Evolutionary conservation across 2,113 vertebrate genomes (phyloP).

Genomic region (Eulemur rufifrons): DNA sequence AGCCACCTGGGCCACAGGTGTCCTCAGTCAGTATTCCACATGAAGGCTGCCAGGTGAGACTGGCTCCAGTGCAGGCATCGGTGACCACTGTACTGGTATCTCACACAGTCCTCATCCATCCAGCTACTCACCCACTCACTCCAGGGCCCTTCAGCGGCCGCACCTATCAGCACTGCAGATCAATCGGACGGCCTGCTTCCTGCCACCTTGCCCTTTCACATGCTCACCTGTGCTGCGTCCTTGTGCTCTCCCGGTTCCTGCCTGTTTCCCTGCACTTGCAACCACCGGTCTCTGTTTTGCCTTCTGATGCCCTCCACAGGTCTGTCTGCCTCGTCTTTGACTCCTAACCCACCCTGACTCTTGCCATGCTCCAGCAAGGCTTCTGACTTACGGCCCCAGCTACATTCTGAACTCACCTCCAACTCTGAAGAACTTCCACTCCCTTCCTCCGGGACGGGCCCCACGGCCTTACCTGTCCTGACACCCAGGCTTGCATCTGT

Average conservation of each 20-base stretch:
- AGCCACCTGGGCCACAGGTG: neutral
- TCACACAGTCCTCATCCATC: neutral
- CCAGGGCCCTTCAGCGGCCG: accelerated
- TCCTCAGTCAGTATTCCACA: neutral
- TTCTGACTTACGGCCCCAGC: neutral
- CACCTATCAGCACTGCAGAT: neutral
- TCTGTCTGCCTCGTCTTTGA: neutral
- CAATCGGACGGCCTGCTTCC: accelerated
- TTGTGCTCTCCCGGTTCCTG: neutral
- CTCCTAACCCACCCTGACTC: neutral
- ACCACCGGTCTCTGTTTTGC: neutral
- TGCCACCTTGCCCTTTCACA: neutral
- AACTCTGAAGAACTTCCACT: neutral
- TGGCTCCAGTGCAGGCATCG: accelerated
- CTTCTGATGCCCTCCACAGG: neutral
- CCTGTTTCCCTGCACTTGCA: neutral
- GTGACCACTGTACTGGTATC: accelerated
- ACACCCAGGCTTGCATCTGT: neutral
- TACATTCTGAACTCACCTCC: neutral
- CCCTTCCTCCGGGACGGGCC: neutral
- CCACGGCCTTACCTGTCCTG: neutral
- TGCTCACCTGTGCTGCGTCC: accelerated
- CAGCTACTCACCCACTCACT: neutral
- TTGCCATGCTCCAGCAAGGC: neutral
- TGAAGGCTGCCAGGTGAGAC: neutral